A percentile compares a stretch with the other conserved stretches of the same genome.
Evolutionary conservation across 2,797 vertebrate species (phyloP).

Genomic region (Uromys caudimaculatus): DNA sequence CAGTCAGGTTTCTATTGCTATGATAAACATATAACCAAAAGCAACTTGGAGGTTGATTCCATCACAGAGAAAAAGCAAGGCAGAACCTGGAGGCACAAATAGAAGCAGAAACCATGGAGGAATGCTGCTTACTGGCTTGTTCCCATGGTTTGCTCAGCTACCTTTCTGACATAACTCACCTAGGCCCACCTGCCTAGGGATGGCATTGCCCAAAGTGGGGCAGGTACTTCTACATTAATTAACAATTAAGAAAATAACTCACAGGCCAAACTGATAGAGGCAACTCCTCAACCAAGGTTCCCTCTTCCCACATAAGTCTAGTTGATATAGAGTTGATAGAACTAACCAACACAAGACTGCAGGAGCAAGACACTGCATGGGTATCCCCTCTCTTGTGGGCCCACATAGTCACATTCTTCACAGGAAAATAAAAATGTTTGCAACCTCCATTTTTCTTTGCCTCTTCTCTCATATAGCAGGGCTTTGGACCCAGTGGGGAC

Average conservation of each 20-base stretch:
- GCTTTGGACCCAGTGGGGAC: neutral
- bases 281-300: neutral
- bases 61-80: neutral
- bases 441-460: neutral
- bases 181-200: neutral
- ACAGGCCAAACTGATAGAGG: neutral
- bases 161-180: neutral
- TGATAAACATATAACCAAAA: neutral
- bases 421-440: neutral
- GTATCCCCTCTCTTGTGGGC: neutral
- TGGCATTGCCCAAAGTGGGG: neutral
- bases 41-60: neutral
- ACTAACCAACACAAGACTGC: neutral
- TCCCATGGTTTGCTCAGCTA: neutral
- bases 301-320: neutral
- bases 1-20: neutral
- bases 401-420: neutral
- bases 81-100: neutral
- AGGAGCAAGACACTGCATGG: no score
- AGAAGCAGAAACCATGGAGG: neutral
- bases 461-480: neutral
- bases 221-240: neutral
- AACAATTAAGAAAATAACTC: neutral
- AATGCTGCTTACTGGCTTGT: neutral
- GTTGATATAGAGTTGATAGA: neutral